These are phyloP conservation scores for Lochmaea crataegi DNA, from an alignment of 2,888 invertebrate species.

Conservation along the genomic window DNA sequence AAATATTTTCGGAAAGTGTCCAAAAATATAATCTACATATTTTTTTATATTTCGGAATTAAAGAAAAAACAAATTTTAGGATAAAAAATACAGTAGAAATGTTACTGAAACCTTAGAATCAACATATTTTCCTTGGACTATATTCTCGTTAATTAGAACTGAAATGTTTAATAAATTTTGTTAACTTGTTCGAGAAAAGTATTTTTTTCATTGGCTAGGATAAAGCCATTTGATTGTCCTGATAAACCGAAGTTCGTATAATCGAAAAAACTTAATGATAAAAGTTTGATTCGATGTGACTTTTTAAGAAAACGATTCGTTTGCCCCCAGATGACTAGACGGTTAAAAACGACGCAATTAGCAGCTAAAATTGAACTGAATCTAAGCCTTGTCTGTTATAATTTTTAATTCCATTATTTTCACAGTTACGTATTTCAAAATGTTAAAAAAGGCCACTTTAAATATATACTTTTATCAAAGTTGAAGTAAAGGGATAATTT, in stretches of 20 bases:
- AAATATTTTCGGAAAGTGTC: not conserved
- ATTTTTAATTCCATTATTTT: not conserved
- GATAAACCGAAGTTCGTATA: not conserved
- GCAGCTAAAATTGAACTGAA: not conserved
- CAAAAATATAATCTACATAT: not conserved
- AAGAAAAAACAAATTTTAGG: too few relatives aligned
- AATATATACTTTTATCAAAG: too few relatives aligned
- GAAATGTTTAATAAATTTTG: not conserved
- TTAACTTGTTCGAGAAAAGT: not conserved
- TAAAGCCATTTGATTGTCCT: too few relatives aligned
- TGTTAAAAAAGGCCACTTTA: too few relatives aligned
- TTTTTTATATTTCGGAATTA: too few relatives aligned
- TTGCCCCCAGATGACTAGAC: not conserved
- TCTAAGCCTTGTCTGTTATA: not conserved
- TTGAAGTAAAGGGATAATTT: too few relatives aligned
- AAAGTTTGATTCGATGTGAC: not conserved
- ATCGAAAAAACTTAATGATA: not conserved
- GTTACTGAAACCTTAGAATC: too few relatives aligned
- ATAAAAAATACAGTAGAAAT: too few relatives aligned
- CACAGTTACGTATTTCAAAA: too few relatives aligned
- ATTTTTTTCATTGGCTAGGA: not conserved
- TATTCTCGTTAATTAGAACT: not conserved
- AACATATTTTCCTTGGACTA: not conserved
- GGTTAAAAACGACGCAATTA: not conserved
- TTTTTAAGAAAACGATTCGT: not conserved